Percentiles rank a stretch among this genome's conserved stretches.
These are phyloP conservation scores for Bovichtus diacanthus DNA, from an alignment of 2,797 vertebrate genomes.

Conservation along the genomic window DNA sequence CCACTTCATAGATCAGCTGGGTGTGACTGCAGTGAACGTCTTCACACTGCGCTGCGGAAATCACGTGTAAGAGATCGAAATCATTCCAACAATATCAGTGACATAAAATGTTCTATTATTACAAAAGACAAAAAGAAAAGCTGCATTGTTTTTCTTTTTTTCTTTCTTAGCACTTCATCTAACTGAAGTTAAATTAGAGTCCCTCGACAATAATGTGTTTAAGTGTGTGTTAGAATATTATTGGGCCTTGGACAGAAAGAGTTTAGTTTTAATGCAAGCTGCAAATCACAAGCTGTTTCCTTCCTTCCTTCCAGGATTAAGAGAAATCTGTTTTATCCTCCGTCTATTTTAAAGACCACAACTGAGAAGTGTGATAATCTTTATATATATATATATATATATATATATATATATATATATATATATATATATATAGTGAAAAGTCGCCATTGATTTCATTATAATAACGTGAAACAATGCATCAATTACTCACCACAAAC, in stretches of 20 bases:
- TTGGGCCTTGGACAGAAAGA: not conserved
- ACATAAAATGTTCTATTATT: not conserved
- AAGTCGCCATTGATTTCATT: not conserved
- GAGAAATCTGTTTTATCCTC: not conserved
- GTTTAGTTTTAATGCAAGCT: not conserved
- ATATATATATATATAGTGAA: not conserved
- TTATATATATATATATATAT: not conserved
- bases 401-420: too few relatives aligned
- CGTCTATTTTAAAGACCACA: slow-evolving; percentile 9
- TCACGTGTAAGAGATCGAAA: not conserved
- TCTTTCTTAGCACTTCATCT: not conserved
- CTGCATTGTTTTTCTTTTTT: not conserved
- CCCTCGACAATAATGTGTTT: not conserved
- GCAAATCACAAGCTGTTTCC: not conserved
- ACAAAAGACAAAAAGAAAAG: not conserved
- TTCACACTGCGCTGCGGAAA: slow-evolving; percentile 9
- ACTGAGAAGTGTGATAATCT: not conserved
- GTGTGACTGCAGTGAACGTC: not conserved
- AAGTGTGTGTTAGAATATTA: not conserved
- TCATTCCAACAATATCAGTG: not conserved
- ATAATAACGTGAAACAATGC: not conserved
- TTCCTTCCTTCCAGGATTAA: not conserved
- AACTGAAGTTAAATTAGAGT: not conserved
- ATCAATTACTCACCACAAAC: not conserved
- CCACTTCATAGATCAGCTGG: not conserved